Conservation (phyloP, 2,888 invertebrate genomes). For the Philaethria dido region DNA sequence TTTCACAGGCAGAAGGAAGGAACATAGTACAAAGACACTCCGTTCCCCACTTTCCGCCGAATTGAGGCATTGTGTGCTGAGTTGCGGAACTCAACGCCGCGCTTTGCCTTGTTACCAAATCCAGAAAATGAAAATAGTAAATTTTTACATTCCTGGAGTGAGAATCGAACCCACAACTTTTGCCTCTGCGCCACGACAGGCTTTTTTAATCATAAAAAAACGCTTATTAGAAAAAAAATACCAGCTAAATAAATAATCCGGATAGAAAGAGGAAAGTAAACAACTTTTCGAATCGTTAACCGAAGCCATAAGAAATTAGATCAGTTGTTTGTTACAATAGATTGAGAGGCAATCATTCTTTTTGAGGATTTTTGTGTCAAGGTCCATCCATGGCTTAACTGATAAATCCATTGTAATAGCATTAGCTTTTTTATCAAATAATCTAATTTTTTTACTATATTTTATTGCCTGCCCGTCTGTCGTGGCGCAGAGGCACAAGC, state of each 20-base stretch:
- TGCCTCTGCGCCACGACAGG: no score
- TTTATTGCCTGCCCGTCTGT: no score
- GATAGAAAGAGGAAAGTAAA: background rate
- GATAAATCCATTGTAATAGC: conserved; percentile 1
- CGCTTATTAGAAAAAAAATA: conserved; percentile 1
- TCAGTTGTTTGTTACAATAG: conserved; percentile 6
- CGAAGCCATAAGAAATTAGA: conserved; percentile 16
- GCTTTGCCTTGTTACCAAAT: no score
- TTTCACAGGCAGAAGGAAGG: no score
- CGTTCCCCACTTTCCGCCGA: no score
- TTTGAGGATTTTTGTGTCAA: conserved; percentile 12
- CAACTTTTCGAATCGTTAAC: conserved; percentile 12
- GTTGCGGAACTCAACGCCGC: no score
- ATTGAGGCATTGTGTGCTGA: no score
- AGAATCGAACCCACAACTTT: no score
- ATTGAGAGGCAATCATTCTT: conserved; percentile 7
- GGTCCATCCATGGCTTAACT: conserved; percentile 5
- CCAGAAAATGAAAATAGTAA: no score
- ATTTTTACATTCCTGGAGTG: no score
- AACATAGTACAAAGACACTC: no score
- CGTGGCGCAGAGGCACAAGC: no score
- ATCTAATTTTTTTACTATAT: background rate
- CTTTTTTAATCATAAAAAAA: background rate
- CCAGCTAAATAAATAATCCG: background rate
- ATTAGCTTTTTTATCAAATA: conserved; percentile 3